Conservation (phyloP, 2,113 vertebrate species). For the Cololabis saira region DNA sequence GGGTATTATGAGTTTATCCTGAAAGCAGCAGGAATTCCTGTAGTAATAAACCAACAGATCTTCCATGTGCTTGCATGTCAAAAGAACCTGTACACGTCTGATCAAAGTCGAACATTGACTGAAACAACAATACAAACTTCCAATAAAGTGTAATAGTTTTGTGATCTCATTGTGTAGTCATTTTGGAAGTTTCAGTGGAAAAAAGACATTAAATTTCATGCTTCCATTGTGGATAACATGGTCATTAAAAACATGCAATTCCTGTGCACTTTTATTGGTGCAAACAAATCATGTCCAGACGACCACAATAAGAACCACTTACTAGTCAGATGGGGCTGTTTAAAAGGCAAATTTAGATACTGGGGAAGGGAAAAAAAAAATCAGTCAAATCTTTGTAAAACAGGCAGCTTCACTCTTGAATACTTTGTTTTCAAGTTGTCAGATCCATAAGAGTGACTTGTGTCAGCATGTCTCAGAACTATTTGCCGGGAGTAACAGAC, state of each 20-base stretch:
- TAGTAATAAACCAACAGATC: conserved; percentile 24
- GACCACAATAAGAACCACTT: conserved; percentile 46
- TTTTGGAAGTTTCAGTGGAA: conserved; percentile 59
- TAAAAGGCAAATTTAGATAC: conserved; percentile 17
- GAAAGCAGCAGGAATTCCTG: conserved; percentile 5
- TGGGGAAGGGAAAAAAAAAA: conserved; percentile 2
- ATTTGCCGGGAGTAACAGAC: not conserved
- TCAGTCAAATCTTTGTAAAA: conserved; percentile 10
- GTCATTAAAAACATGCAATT: conserved; percentile 68
- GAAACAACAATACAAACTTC: conserved; percentile 45
- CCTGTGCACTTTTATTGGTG: conserved; percentile 57
- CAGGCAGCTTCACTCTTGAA: not conserved
- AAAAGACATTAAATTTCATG: conserved; percentile 69
- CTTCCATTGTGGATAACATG: conserved; percentile 62
- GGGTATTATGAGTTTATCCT: conserved; percentile 11
- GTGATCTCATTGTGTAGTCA: conserved; percentile 49
- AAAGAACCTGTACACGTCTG: conserved; percentile 10
- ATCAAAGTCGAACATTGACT: conserved; percentile 45
- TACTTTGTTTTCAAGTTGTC: not conserved
- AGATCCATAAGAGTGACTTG: not conserved
- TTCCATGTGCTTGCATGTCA: conserved; percentile 29
- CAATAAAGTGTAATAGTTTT: conserved; percentile 38
- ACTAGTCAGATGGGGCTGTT: conserved; percentile 41
- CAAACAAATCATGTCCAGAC: conserved; percentile 72
- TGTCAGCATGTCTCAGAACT: not conserved